phyloP scores from a whole-genome alignment of 2,888 invertebrate species.

The Boloria euphrosyne region DNA sequence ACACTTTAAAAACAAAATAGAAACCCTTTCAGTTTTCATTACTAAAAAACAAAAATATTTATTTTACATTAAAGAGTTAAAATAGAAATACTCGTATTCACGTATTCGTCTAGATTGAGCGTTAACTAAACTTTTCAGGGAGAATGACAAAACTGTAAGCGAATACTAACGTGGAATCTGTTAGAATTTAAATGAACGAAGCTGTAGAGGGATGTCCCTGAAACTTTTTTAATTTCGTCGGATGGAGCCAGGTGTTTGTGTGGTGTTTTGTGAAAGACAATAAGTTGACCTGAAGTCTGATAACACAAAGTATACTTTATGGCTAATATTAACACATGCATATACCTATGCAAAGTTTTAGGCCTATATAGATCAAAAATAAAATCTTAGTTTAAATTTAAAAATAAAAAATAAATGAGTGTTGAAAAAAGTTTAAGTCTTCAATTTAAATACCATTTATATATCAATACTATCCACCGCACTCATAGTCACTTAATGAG shows the following conservation, averaged over 20 bases:
- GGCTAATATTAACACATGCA: background rate
- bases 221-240: constrained; percentile 81
- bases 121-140: constrained; percentile 42
- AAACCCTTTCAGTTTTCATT: no score
- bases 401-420: no score
- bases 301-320: background rate
- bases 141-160: constrained; percentile 60
- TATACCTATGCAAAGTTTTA: no score
- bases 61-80: background rate
- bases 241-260: constrained; percentile 74
- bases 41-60: no score
- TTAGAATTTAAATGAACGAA: constrained; percentile 75
- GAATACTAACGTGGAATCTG: constrained; percentile 71
- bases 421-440: no score
- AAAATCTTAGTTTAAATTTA: no score
- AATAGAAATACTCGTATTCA: constrained; percentile 13
- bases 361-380: no score
- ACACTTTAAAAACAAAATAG: no score
- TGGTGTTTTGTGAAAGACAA: constrained; percentile 32
- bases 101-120: constrained; percentile 25
- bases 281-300: constrained; percentile 24
- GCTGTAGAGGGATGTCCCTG: constrained; percentile 51
- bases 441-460: no score
- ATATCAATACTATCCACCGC: no score
- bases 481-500: no score